phyloP scores from a whole-genome alignment of 1,140 invertebrate genomes.

The Stegodyphus dumicola region DNA sequence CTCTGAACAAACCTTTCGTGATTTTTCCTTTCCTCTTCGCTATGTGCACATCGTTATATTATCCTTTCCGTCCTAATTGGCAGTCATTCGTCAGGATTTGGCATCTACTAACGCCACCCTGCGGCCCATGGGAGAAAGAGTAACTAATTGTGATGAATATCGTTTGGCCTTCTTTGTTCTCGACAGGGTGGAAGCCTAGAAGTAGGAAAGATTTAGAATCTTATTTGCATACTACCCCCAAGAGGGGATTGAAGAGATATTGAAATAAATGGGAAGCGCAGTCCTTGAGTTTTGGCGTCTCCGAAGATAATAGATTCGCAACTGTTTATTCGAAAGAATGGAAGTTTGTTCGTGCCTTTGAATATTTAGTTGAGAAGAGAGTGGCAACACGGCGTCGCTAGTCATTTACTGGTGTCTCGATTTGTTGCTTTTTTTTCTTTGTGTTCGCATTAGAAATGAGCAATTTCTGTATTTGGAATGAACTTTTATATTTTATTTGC shows the following conservation, averaged over 20 bases:
- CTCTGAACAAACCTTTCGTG: too few relatives aligned
- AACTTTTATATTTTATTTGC: conserved; percentile 22
- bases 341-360: conserved; percentile 1
- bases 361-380: conserved; percentile 2
- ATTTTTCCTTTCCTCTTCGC: too few relatives aligned
- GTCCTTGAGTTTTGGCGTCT: not conserved
- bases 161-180: conserved; percentile 10
- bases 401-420: conserved; percentile 2
- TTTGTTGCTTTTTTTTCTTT: not conserved
- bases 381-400: conserved; percentile 11
- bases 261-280: conserved; percentile 20
- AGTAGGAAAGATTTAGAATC: not conserved
- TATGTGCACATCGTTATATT: too few relatives aligned
- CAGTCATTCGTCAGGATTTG: not conserved
- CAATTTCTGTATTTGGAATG: not conserved
- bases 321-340: conserved; percentile 6
- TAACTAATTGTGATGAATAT: conserved; percentile 33
- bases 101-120: not conserved
- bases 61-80: too few relatives aligned
- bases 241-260: not conserved
- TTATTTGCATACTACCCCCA: conserved; percentile 18
- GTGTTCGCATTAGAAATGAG: too few relatives aligned
- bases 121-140: conserved; percentile 3
- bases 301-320: conserved; percentile 1
- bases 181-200: not conserved